phyloP scores from a whole-genome alignment of 2,797 vertebrate genomes.

The Morus bassanus region DNA sequence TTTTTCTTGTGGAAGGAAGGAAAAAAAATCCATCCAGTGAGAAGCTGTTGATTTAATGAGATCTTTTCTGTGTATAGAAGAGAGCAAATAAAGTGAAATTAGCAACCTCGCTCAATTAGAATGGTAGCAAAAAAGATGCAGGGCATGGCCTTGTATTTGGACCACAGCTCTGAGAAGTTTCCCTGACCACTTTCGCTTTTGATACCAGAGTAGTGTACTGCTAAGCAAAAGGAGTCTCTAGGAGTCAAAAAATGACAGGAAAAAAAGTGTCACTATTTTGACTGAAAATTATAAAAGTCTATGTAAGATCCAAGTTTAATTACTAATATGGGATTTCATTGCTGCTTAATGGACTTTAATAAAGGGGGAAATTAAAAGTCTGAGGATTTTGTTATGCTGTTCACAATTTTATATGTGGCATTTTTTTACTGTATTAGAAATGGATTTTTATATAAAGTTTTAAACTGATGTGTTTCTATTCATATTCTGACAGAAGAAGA shows the following conservation, averaged over 20 bases:
- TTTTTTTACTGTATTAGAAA: neutral
- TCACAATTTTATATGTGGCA: neutral
- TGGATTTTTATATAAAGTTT: neutral
- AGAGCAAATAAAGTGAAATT: neutral
- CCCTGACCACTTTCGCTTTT: neutral
- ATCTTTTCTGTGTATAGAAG: neutral
- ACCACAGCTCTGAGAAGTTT: neutral
- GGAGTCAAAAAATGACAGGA: neutral
- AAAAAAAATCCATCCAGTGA: neutral
- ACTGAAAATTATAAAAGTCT: neutral
- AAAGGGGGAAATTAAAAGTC: neutral
- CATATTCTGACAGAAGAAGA: slow-evolving; percentile 88
- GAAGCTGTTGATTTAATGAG: neutral
- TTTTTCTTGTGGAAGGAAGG: neutral
- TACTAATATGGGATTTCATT: neutral
- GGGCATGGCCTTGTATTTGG: neutral
- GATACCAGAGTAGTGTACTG: neutral
- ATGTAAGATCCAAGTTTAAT: neutral
- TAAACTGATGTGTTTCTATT: neutral
- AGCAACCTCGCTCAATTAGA: neutral
- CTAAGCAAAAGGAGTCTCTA: neutral
- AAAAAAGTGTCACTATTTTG: neutral
- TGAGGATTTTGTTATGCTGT: neutral
- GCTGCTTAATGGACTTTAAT: neutral
- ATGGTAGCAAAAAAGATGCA: neutral